Evolutionary conservation across 2,113 vertebrate genomes (phyloP), one percentile per base, ranked within the genome.

Genomic region (Physeter macrocephalus): DNA sequence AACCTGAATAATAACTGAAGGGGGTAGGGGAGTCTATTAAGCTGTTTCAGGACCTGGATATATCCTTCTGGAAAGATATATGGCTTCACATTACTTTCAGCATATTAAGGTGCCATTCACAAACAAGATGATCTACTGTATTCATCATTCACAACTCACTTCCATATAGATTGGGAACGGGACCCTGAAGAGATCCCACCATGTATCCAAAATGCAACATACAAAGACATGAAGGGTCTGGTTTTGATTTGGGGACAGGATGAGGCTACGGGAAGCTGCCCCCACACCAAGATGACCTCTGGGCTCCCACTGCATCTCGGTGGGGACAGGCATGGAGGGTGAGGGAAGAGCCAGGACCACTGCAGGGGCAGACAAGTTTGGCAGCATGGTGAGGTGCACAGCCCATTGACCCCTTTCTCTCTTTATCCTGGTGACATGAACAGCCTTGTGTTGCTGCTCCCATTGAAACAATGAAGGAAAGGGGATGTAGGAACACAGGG

Each of bases 31-130:
- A 86, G 82, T 83, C 94, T 88, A 95, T 90, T 95, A 98, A 98
- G 92, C 64, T 97, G 34, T 98, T 98, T 98, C 62, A 88, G 94
- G 97, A 97, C 84, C 94, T 98, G 92, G 92, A 91, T 98, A 72
- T 93, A 97, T 96, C 97, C 95, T 90, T 95, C 71, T 98, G 94
- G 98, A 98, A 97, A 98, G 95, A 98, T 98, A 96, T 78, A 98
- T 62, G 82, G 46, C 90, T 97, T 94, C 88, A 41, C 98, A 97
- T 98, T 97, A 97, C 94, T 98, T 98, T 98, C 97, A 98, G 97
- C 97, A 97, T 98, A 98, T 98, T 97, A 98, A 98, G 96, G 96
- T 97, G 97, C 90, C 97, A 97, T 98, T 98, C 96, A 92, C 77
- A 96, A 98, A 97, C 95, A 97, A 81, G 95, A 36, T 98, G 98